Evolutionary conservation across 2,888 invertebrate species (phyloP).

Genomic region (Netelia fuscicornis): DNA sequence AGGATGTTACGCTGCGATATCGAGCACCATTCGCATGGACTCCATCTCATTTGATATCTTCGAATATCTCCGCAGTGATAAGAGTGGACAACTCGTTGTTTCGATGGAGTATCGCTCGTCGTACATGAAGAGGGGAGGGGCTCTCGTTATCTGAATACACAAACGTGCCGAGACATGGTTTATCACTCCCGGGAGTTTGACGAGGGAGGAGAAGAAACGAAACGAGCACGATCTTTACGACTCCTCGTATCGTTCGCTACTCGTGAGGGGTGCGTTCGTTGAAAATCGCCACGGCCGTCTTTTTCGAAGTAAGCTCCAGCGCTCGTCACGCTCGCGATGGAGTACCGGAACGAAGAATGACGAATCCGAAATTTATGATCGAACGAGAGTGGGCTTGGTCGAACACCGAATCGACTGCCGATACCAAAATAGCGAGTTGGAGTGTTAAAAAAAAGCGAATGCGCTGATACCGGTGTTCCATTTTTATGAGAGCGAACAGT

Average conservation of each 20-base stretch:
- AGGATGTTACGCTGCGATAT: no score
- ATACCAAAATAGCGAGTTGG: slow-evolving; percentile 46
- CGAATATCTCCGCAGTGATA: slow-evolving; percentile 16
- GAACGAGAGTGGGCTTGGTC: slow-evolving; percentile 23
- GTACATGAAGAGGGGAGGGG: not conserved
- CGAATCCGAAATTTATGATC: slow-evolving; percentile 56
- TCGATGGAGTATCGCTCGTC: not conserved
- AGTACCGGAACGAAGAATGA: slow-evolving; percentile 45
- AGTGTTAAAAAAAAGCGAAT: slow-evolving; percentile 31
- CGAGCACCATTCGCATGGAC: slow-evolving; percentile 5
- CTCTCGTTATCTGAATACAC: slow-evolving; percentile 2
- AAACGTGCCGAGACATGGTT: slow-evolving; percentile 16
- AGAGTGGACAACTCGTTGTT: slow-evolving; percentile 28
- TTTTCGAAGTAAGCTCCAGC: not conserved
- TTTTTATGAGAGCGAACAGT: slow-evolving; percentile 45
- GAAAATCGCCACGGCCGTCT: slow-evolving; percentile 17
- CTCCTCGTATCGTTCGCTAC: slow-evolving; percentile 10
- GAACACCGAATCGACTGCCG: slow-evolving; percentile 47
- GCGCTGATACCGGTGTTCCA: slow-evolving; percentile 43
- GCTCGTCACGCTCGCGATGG: not conserved
- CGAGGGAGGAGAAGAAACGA: slow-evolving; percentile 13
- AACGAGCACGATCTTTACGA: slow-evolving; percentile 55
- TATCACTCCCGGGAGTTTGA: slow-evolving; percentile 40
- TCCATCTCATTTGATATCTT: slow-evolving; percentile 31
- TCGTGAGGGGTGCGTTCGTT: slow-evolving; percentile 1